Conservation (phyloP, 1,140 invertebrate species). For the Pseudachorutes palmiensis region DNA sequence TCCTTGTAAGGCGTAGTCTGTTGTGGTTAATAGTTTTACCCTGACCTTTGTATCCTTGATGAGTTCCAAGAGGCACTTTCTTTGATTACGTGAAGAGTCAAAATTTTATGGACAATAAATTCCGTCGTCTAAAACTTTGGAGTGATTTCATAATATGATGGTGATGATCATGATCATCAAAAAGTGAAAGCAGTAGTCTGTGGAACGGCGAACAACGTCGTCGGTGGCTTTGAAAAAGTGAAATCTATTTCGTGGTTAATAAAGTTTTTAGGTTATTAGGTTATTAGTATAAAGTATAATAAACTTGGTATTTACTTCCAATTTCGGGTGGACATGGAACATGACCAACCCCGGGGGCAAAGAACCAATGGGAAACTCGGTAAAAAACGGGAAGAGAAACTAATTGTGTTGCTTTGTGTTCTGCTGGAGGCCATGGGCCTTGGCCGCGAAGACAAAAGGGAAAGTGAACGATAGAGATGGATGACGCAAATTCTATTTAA, state of each 20-base stretch:
- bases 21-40: no score
- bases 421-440: neutral
- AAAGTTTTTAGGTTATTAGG: slow-evolving; percentile 3
- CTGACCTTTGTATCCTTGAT: no score
- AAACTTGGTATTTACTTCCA: slow-evolving; percentile 5
- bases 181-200: neutral
- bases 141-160: neutral
- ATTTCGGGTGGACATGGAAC: neutral
- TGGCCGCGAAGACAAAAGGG: neutral
- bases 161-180: neutral
- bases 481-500: neutral
- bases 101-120: neutral
- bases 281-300: no score
- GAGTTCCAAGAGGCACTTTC: no score
- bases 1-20: neutral
- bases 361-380: neutral
- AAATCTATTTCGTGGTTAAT: neutral
- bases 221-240: no score
- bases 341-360: neutral
- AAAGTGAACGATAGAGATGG: slow-evolving; percentile 5
- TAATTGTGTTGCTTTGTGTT: slow-evolving; percentile 3
- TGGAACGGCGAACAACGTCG: neutral
- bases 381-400: neutral
- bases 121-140: neutral
- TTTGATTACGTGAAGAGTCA: no score